A percentile compares a stretch with the other conserved stretches of the same genome.
These are phyloP conservation scores for Lithobates sylvaticus DNA, from an alignment of 2,797 vertebrate genomes.

Conservation along the genomic window DNA sequence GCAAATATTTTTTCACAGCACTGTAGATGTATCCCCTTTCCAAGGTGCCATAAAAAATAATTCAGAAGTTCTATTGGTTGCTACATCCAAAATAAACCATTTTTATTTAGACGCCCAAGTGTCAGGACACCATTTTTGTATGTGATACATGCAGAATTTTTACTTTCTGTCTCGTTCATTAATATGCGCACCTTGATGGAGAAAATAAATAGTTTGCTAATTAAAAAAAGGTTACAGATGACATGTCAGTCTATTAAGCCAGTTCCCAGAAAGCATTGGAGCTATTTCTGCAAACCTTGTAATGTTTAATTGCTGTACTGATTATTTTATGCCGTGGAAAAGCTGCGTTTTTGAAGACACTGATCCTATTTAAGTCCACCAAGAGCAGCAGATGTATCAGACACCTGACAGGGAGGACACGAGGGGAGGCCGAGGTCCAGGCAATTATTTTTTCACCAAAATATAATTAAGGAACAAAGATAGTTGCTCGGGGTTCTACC, in stretches of 20 bases:
- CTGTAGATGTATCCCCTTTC: no score
- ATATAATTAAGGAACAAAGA: slow-evolving; percentile 26
- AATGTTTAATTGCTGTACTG: slow-evolving; percentile 47
- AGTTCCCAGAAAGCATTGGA: background rate
- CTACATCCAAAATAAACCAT: no score
- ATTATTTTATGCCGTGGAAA: slow-evolving; percentile 36
- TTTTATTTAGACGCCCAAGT: no score
- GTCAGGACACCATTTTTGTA: background rate
- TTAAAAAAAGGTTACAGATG: slow-evolving; percentile 53
- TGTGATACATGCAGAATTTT: background rate
- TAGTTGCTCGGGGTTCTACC: background rate
- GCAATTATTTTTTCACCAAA: slow-evolving; percentile 40
- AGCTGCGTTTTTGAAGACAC: background rate
- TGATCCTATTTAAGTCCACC: slow-evolving; percentile 22
- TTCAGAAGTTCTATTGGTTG: no score
- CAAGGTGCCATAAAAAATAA: no score
- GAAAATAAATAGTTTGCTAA: slow-evolving; percentile 34
- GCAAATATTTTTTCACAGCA: no score
- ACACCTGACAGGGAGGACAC: slow-evolving; percentile 2
- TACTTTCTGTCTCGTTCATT: background rate
- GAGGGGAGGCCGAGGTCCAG: slow-evolving; percentile 5
- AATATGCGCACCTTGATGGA: background rate
- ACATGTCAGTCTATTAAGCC: slow-evolving; percentile 38
- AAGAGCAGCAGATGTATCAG: slow-evolving; percentile 12
- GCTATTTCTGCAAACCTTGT: slow-evolving; percentile 23